These are phyloP conservation scores for Clostera curtula DNA, from an alignment of 2,888 invertebrate genomes.

Conservation along the genomic window DNA sequence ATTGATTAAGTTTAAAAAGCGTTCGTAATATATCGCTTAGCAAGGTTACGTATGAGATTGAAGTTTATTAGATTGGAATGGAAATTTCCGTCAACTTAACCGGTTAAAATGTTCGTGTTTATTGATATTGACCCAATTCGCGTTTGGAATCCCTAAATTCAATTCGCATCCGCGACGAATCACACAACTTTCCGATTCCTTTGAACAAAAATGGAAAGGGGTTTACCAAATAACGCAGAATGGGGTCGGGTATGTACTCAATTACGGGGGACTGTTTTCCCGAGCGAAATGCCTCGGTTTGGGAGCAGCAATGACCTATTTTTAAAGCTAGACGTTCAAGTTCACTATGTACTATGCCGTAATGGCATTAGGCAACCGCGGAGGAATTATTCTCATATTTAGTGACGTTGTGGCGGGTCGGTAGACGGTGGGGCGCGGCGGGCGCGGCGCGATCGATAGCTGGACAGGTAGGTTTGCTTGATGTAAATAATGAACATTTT, in stretches of 20 bases:
- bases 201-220: no score
- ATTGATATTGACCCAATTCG: conserved; percentile 14
- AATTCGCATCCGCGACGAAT: conserved; percentile 11
- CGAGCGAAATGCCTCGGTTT: neutral
- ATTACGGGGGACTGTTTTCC: neutral
- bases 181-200: no score
- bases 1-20: conserved; percentile 30
- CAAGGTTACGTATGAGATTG: no score
- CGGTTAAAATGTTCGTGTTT: conserved; percentile 6
- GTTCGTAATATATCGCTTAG: conserved; percentile 14
- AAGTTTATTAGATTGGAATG: conserved; percentile 6
- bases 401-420: conserved; percentile 33
- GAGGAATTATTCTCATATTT: conserved; percentile 48
- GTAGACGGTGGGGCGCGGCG: conserved; percentile 26
- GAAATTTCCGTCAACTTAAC: conserved; percentile 9
- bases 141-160: conserved; percentile 12
- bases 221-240: neutral
- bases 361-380: conserved; percentile 38
- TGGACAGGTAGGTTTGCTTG: conserved; percentile 37
- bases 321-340: conserved; percentile 14
- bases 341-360: conserved; percentile 21
- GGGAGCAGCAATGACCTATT: conserved; percentile 10
- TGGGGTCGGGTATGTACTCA: neutral
- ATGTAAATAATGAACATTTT: conserved; percentile 63
- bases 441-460: conserved; percentile 38